Conservation (phyloP, 2,888 invertebrate species). For the Conchocele bisecta region DNA sequence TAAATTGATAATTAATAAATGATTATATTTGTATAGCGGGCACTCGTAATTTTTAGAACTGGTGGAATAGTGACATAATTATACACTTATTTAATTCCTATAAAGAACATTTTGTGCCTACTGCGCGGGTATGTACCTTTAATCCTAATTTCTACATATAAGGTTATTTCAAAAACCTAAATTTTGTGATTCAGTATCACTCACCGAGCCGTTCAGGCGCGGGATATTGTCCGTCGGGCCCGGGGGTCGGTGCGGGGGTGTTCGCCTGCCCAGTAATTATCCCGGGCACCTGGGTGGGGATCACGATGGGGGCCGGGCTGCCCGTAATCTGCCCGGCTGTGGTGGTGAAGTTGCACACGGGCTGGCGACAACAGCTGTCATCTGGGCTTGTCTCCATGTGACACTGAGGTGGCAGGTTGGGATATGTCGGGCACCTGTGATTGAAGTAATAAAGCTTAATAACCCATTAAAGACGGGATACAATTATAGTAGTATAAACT, state of each 20-base stretch:
- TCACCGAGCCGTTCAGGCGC: slow-evolving; percentile 61
- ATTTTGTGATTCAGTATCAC: slow-evolving; percentile 24
- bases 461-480: too few species aligned
- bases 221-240: slow-evolving; percentile 52
- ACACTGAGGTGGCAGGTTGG: slow-evolving; percentile 63
- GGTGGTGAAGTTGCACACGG: slow-evolving; percentile 64
- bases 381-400: slow-evolving; percentile 62
- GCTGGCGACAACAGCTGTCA: slow-evolving; percentile 66
- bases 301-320: slow-evolving; percentile 57
- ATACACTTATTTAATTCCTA: too few species aligned
- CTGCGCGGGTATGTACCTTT: too few species aligned
- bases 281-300: slow-evolving; percentile 64
- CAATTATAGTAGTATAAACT: too few species aligned
- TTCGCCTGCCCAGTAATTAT: slow-evolving; percentile 63
- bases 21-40: too few species aligned
- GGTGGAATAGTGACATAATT: too few species aligned
- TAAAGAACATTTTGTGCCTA: too few species aligned
- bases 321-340: slow-evolving; percentile 55
- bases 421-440: slow-evolving; percentile 62
- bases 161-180: too few species aligned
- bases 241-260: slow-evolving; percentile 66
- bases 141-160: too few species aligned
- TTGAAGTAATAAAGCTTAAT: too few species aligned
- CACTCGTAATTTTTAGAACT: too few species aligned
- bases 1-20: too few species aligned